A percentile compares a stretch with the other conserved stretches of the same genome.
Conservation (phyloP, 2,113 vertebrate species). For the Atrichornis clamosus region DNA sequence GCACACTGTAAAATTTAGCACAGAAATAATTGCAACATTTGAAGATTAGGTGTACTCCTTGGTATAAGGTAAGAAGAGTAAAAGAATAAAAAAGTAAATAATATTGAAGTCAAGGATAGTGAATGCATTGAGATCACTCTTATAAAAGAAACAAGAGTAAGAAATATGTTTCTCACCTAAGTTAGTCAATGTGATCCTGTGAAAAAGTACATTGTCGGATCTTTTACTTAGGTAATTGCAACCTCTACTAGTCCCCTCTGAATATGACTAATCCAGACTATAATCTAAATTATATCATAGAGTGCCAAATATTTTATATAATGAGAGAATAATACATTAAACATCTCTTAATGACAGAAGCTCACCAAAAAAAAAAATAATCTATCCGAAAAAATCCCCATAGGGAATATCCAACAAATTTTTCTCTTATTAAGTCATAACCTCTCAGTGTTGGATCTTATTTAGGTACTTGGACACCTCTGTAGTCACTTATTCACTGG, state of each 20-base stretch:
- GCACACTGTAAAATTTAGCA: neutral
- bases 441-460: neutral
- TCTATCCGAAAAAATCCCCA: rapidly evolving
- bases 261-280: neutral
- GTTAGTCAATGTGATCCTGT: neutral
- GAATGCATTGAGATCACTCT: neutral
- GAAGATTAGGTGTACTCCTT: neutral
- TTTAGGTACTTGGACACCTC: neutral
- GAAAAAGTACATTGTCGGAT: neutral
- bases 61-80: neutral
- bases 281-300: neutral
- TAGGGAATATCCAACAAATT: neutral
- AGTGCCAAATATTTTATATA: neutral
- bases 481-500: neutral
- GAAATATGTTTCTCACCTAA: neutral
- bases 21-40: neutral
- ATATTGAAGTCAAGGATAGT: neutral
- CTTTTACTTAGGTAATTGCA: neutral
- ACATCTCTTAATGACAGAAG: neutral
- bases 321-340: neutral
- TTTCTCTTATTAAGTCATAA: neutral
- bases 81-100: neutral
- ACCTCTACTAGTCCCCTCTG: neutral
- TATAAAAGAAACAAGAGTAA: neutral
- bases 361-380: neutral